phyloP scores from a whole-genome alignment of 1,140 invertebrate species.

The Leptinotarsa undecemlineata region DNA sequence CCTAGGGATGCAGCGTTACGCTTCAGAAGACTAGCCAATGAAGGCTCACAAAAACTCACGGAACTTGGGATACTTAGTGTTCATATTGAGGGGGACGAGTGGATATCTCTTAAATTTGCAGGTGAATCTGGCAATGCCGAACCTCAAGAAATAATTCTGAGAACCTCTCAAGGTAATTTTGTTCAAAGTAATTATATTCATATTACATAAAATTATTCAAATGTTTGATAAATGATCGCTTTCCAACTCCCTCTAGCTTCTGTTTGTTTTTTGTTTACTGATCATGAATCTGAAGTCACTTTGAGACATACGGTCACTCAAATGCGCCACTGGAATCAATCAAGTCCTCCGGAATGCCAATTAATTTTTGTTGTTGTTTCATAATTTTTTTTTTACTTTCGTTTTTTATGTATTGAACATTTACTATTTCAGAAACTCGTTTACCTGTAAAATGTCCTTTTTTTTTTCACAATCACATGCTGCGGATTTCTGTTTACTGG shows the following conservation, averaged over 20 bases:
- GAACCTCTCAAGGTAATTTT: conserved; percentile 54
- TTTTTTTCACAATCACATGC: not conserved
- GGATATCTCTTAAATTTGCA: conserved; percentile 87
- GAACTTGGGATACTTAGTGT: conserved; percentile 93
- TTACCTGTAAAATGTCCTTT: not conserved
- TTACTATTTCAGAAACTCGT: not conserved
- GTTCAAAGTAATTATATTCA: not conserved
- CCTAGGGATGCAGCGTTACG: conserved; percentile 90
- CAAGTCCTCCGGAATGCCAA: too few relatives aligned
- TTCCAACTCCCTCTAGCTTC: too few relatives aligned
- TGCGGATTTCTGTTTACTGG: too few relatives aligned
- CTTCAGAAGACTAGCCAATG: conserved; percentile 85
- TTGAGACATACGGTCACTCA: not conserved
- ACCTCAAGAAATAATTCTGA: conserved; percentile 76
- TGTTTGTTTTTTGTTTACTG: too few relatives aligned
- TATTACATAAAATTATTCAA: not conserved
- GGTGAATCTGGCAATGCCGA: conserved; percentile 65
- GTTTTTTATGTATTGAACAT: not conserved
- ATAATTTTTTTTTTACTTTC: too few relatives aligned
- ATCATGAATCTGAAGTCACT: not conserved
- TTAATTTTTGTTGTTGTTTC: too few relatives aligned
- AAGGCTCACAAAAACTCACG: conserved; percentile 82
- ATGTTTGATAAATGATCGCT: too few relatives aligned
- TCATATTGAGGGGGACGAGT: conserved; percentile 94
- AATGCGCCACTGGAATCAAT: too few relatives aligned